phyloP scores from a whole-genome alignment of 2,888 invertebrate species.

The Pachliopta kotzebuea region DNA sequence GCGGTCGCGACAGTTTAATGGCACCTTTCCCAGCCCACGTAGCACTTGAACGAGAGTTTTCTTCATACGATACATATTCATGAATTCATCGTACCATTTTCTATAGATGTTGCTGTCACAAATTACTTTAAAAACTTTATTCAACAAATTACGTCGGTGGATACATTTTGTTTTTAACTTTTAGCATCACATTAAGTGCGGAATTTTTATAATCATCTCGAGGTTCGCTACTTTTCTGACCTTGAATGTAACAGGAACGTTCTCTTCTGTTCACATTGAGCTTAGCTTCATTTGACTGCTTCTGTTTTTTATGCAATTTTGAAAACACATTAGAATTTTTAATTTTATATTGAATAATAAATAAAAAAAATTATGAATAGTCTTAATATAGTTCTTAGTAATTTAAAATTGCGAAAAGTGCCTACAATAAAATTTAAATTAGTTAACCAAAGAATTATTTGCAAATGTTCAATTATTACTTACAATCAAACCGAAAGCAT shows the following conservation, averaged over 20 bases:
- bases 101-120: background rate
- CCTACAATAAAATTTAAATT: no score
- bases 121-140: background rate
- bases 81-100: constrained; percentile 1
- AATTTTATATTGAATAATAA: no score
- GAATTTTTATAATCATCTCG: constrained; percentile 17
- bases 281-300: constrained; percentile 22
- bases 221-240: constrained; percentile 12
- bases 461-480: background rate
- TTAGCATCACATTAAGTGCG: background rate
- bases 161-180: background rate
- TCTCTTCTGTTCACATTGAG: constrained; percentile 21
- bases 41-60: constrained; percentile 17
- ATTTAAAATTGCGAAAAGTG: background rate
- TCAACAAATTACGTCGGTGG: background rate
- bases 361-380: no score
- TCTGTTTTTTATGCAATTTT: constrained; percentile 2
- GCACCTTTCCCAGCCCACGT: constrained; percentile 29
- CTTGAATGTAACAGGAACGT: constrained; percentile 14
- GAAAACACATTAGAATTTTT: constrained; percentile 9
- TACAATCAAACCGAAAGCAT: background rate
- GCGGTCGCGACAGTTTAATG: constrained; percentile 36
- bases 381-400: no score
- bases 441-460: no score
- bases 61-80: constrained; percentile 1